Evolutionary conservation across 2,113 vertebrate species (phyloP), one percentile per base, ranked within the genome.

Genomic region (Chunga burmeisteri): DNA sequence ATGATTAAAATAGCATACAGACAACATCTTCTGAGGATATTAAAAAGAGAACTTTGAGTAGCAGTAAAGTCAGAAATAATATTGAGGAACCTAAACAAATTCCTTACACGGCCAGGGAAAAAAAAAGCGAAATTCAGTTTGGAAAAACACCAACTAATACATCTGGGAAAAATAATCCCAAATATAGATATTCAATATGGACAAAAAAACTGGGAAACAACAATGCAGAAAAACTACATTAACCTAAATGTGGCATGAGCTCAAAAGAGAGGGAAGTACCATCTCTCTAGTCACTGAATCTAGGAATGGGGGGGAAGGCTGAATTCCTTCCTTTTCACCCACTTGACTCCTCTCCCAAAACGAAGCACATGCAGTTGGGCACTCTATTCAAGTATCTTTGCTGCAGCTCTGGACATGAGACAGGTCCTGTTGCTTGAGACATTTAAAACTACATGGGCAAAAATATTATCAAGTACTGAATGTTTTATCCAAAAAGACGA

Each of bases 1-100:
- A 93, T 77, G 84, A 96, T 90, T 96, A 95, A 97, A 96, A 92
- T 92, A 96, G 81, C 89, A 93, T 71, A 82, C 9, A 93, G 86
- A 94, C 82, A 91, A 89, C 32, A 93, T 93, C 92, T 96, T 81
- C 86, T 59, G 74, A 95, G 81, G 81, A 93, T 85, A 89, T 93
- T 85, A 94, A 87, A 89, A 19, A 77, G 22, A 70, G 34, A 94
- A 85, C 50, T 91, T 61, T 30, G 34, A 93, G 38, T 26, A 91
- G 61, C 77, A 79, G 47, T 70, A 19, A 95, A 85, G 53, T 89
- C 89, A 90, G 74, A 96, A 94, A 91, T 66, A 94, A 96, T 56
- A 93, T 9, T 80, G 93, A 89, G 34, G 49, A 94, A 72, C n/a
- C 26, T 70, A 81, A 84, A 78, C 32, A 73, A 89, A 82, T 78